Evolutionary conservation across 2,113 vertebrate species (phyloP).

Genomic region (Cacatua alba): DNA sequence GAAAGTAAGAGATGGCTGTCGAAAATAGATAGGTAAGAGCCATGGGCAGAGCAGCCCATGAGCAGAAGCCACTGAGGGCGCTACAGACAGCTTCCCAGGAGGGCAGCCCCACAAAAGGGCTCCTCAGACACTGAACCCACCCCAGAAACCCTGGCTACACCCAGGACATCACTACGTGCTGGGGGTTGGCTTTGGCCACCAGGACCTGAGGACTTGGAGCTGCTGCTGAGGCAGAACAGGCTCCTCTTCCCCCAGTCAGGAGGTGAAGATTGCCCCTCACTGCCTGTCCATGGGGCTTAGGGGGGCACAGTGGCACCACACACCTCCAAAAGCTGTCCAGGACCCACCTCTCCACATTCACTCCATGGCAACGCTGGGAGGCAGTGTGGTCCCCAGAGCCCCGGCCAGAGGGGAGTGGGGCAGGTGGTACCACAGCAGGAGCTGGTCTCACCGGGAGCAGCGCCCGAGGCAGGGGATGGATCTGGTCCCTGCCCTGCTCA

Average conservation of each 20-base stretch:
- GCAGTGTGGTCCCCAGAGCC: fast-evolving
- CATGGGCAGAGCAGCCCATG: neutral
- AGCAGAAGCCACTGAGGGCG: neutral
- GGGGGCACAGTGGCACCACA: neutral
- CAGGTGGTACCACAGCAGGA: neutral
- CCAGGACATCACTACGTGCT: fast-evolving
- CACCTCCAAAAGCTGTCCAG: fast-evolving
- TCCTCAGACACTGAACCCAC: neutral
- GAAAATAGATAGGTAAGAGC: slow-evolving; percentile 37
- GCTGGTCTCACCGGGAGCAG: neutral
- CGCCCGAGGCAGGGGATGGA: neutral
- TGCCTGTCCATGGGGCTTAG: fast-evolving
- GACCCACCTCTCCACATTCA: neutral
- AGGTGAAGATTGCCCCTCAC: neutral
- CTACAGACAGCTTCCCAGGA: neutral
- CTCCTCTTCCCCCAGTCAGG: neutral
- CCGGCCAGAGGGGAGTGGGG: fast-evolving
- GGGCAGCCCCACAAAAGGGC: neutral
- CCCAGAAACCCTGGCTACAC: fast-evolving
- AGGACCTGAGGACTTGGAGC: neutral
- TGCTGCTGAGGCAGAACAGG: neutral
- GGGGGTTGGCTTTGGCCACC: neutral
- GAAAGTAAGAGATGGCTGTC: neutral
- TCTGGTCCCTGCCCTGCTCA: neutral
- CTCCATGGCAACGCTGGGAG: fast-evolving